Conservation (phyloP, 2,888 invertebrate genomes). For the Rugalucina vietnamica region DNA sequence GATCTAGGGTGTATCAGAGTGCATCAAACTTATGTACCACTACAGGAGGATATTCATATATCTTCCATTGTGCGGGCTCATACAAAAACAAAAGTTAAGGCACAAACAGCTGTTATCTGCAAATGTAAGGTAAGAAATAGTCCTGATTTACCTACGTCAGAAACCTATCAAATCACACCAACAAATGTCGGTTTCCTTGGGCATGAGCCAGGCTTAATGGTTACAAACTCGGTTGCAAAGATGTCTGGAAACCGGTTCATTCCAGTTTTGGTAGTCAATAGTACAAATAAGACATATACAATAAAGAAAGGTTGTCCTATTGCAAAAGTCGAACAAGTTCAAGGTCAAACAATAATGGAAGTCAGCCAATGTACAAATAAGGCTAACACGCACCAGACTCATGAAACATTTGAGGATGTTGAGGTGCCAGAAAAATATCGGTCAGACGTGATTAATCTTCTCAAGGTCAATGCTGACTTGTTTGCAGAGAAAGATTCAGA, state of each 20-base stretch:
- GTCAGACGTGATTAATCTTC: slow-evolving; percentile 8
- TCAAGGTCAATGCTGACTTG: slow-evolving; percentile 27
- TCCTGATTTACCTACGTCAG: background rate
- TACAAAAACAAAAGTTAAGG: background rate
- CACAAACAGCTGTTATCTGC: slow-evolving; percentile 17
- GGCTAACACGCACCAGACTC: background rate
- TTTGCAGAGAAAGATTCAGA: slow-evolving; percentile 47
- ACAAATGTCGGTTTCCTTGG: background rate
- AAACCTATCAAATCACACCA: background rate
- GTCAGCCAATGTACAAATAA: background rate
- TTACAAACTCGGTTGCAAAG: slow-evolving; percentile 3
- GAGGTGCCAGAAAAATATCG: slow-evolving; percentile 11
- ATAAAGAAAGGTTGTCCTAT: slow-evolving; percentile 9
- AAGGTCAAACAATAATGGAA: background rate
- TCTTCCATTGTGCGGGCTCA: slow-evolving; percentile 13
- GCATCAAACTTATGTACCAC: slow-evolving; percentile 22
- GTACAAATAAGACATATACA: slow-evolving; percentile 15
- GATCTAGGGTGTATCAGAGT: slow-evolving; percentile 31
- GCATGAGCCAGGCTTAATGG: slow-evolving; percentile 15
- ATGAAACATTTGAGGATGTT: slow-evolving; percentile 8
- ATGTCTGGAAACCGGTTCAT: background rate
- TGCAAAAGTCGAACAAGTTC: background rate
- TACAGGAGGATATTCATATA: slow-evolving; percentile 39
- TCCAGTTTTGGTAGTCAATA: slow-evolving; percentile 18
- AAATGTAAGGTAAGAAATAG: background rate